These are phyloP conservation scores for Gnathonemus echidnorhynchus DNA, from an alignment of 2,113 vertebrate species.

Conservation along the genomic window DNA sequence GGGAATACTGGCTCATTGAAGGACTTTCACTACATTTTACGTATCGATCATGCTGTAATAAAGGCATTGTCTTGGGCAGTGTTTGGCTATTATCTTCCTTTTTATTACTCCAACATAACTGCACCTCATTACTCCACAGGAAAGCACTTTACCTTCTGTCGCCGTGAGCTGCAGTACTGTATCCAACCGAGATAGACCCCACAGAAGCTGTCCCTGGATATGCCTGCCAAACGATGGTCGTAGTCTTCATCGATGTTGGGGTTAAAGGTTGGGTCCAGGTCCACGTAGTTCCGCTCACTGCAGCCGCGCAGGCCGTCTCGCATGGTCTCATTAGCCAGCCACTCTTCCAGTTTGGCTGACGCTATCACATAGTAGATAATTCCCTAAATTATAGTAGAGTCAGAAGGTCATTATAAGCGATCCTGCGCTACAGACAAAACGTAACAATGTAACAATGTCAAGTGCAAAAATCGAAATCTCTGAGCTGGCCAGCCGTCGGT, in stretches of 20 bases:
- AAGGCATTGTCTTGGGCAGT: neutral
- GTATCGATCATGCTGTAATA: neutral
- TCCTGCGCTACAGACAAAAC: neutral
- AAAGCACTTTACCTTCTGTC: conserved; percentile 67
- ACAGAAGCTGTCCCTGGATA: conserved; percentile 95
- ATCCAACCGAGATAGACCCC: conserved; percentile 91
- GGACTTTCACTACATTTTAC: neutral
- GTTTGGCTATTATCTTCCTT: neutral
- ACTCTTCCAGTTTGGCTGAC: conserved; percentile 87
- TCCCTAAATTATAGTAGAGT: conserved; percentile 59
- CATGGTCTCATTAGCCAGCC: conserved; percentile 93
- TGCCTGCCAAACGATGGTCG: conserved; percentile 88
- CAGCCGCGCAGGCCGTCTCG: conserved; percentile 82
- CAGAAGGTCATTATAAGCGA: neutral
- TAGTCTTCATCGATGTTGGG: conserved; percentile 98
- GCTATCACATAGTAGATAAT: conserved; percentile 94
- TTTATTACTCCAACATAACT: neutral
- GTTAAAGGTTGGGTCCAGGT: conserved; percentile 96
- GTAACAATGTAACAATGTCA: neutral
- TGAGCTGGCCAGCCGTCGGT: neutral
- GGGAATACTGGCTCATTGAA: neutral
- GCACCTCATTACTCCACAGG: neutral
- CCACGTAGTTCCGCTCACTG: conserved; percentile 87
- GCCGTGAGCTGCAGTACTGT: conserved; percentile 88
- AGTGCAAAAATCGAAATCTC: neutral